A percentile compares a stretch with the other conserved stretches of the same genome.
Evolutionary conservation across 92 coral and sea anemone species (phyloP).

Genomic region (Scolanthus callimorphus): DNA sequence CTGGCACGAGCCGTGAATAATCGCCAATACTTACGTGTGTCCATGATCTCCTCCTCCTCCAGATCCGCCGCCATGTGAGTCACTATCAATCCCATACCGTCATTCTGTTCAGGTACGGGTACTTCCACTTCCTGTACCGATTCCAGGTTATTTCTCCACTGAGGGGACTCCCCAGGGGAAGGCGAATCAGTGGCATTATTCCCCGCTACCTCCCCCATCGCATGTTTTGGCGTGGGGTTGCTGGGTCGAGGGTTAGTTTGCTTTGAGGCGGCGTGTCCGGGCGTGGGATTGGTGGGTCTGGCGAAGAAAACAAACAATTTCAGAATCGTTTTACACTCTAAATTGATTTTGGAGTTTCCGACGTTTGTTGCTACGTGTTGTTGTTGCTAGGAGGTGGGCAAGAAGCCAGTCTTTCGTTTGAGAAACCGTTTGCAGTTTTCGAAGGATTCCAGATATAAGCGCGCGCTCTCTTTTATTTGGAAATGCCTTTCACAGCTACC

Average conservation of each 20-base stretch:
- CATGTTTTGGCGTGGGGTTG: constrained; percentile 84
- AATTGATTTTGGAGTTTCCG: too few species aligned
- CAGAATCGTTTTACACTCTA: too few species aligned
- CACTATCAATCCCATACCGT: constrained; percentile 16
- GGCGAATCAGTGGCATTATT: constrained; percentile 41
- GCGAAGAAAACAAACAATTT: not conserved
- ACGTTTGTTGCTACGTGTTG: too few species aligned
- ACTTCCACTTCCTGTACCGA: constrained; percentile 77
- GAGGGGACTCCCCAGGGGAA: constrained; percentile 47
- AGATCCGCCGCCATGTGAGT: constrained; percentile 11
- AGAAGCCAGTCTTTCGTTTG: too few species aligned
- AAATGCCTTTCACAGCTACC: too few species aligned
- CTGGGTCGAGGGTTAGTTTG: constrained; percentile 71
- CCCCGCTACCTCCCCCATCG: constrained; percentile 30
- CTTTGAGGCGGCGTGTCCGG: constrained; percentile 74
- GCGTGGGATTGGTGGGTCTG: constrained; percentile 95
- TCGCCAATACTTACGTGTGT: constrained; percentile 35
- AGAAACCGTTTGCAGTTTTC: too few species aligned
- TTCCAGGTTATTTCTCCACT: constrained; percentile 65
- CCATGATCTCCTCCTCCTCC: constrained; percentile 16
- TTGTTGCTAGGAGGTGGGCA: too few species aligned
- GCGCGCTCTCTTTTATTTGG: too few species aligned
- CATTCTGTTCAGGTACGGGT: constrained; percentile 24
- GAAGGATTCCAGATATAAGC: too few species aligned
- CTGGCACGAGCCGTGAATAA: too few species aligned